Conservation (phyloP, 2,113 vertebrate genomes). For the Trinectes maculatus region DNA sequence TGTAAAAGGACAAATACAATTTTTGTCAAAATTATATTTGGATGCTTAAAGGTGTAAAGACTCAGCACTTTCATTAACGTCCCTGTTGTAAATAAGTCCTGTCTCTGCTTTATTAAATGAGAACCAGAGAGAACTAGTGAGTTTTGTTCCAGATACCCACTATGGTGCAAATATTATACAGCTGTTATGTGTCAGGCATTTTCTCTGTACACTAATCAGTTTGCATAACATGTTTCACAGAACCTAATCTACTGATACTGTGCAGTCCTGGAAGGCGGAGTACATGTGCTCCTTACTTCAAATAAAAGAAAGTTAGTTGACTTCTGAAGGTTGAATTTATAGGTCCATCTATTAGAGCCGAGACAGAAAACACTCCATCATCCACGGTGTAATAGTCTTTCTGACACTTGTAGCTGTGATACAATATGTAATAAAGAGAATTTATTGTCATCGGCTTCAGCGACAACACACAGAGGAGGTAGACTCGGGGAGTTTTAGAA, state of each 20-base stretch:
- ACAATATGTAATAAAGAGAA: no score
- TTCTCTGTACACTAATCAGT: background rate
- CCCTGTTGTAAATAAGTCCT: slow-evolving; percentile 3
- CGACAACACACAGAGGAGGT: no score
- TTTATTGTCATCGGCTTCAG: no score
- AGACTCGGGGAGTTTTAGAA: no score
- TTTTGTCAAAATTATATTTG: background rate
- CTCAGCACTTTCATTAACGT: slow-evolving; percentile 13
- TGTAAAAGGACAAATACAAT: slow-evolving; percentile 1
- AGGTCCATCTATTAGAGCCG: no score
- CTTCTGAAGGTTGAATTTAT: background rate
- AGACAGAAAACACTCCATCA: no score
- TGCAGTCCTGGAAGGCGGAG: background rate
- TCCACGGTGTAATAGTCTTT: no score
- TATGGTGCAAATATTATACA: background rate
- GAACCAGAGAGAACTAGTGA: background rate
- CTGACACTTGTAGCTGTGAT: no score
- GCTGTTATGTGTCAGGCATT: background rate
- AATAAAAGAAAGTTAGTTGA: background rate
- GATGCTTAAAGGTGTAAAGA: slow-evolving; percentile 3
- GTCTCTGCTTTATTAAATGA: background rate
- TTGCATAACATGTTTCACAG: background rate
- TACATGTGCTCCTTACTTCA: background rate
- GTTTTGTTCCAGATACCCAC: no score
- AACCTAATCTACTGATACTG: background rate